These are phyloP conservation scores for Enteromius treurensis DNA, from an alignment of 2,797 vertebrate genomes.

Conservation along the genomic window DNA sequence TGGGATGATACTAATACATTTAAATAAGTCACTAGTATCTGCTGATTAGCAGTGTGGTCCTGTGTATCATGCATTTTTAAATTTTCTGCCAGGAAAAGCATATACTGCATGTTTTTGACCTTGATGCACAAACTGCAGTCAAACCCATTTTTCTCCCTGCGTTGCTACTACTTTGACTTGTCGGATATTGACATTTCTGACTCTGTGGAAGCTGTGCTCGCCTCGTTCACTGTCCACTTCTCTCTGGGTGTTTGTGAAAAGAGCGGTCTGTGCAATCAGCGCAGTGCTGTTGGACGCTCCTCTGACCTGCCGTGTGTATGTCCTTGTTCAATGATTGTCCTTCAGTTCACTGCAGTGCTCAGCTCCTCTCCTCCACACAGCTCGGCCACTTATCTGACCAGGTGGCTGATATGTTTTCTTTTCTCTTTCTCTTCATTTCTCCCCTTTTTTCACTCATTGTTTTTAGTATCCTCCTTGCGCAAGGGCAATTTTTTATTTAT, in stretches of 20 bases:
- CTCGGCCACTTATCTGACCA: constrained; percentile 46
- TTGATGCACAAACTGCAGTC: constrained; percentile 33
- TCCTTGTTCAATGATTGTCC: constrained; percentile 58
- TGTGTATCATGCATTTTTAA: neutral
- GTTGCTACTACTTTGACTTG: constrained; percentile 47
- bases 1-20: neutral
- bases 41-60: neutral
- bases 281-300: constrained; percentile 40
- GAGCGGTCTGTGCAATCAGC: constrained; percentile 44
- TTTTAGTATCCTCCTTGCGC: neutral
- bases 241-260: constrained; percentile 53
- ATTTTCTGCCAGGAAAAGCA: neutral
- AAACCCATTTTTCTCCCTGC: neutral
- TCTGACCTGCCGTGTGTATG: constrained; percentile 49
- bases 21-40: neutral
- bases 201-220: constrained; percentile 29
- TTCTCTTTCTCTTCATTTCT: constrained; percentile 31
- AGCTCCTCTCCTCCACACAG: constrained; percentile 32
- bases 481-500: neutral
- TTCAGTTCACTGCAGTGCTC: constrained; percentile 50
- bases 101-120: constrained; percentile 34
- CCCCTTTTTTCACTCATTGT: constrained; percentile 2
- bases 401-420: constrained; percentile 47
- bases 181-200: constrained; percentile 40
- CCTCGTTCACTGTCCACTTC: constrained; percentile 23